Base-by-base conservation (phyloP, 2,797 vertebrate species). In the Parotocinclus haroldoi region DNA sequence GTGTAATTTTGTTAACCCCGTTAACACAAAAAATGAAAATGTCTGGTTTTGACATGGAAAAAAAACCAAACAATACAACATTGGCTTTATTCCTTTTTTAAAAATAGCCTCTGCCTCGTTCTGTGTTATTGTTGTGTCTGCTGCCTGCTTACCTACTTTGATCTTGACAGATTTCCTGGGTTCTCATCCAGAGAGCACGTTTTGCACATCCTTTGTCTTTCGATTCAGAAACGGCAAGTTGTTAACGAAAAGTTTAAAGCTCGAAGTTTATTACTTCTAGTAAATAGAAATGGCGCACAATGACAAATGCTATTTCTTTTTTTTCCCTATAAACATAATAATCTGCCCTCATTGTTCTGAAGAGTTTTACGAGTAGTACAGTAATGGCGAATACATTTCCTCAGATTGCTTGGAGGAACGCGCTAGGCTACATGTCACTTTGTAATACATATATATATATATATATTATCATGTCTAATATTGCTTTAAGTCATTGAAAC, bases 401-500 rank as follows among this genome's bases (percentile, higher is more conserved):
- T 58, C 59, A 66, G 69, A 63, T 64, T 61, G 69, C 69, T 78
- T 64, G 63, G 52, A 66, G 67, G 73, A 73, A 63, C 48, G 61
- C 48, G 68, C 52, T 72, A 71, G 72, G 76, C 76, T 78, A 78
- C 76, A 75, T 72, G 73, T 73, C 7, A 61, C 60, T 48, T 72
- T 68, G 56, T 57, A 58, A 70, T 73, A 63, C 52, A 65, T 75
- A 68, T 68, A 71, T 63, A 48, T 40, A n/a, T n/a, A n/a, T n/a
- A n/a, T n/a, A n/a, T n/a, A n/a, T 49, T 66, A 82, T 85, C 79
- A 83, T 71, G 72, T 80, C 69, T 73, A 79, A 88, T 89, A 91
- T 91, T 91, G 89, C 89, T 90, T 84, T 68, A 74, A 73, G 73
- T 82, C 78, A 68, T 76, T 86, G 82, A 86, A 89, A 86, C 86